Base-by-base conservation (phyloP, 2,113 vertebrate species). In the Anguilla japonica region DNA sequence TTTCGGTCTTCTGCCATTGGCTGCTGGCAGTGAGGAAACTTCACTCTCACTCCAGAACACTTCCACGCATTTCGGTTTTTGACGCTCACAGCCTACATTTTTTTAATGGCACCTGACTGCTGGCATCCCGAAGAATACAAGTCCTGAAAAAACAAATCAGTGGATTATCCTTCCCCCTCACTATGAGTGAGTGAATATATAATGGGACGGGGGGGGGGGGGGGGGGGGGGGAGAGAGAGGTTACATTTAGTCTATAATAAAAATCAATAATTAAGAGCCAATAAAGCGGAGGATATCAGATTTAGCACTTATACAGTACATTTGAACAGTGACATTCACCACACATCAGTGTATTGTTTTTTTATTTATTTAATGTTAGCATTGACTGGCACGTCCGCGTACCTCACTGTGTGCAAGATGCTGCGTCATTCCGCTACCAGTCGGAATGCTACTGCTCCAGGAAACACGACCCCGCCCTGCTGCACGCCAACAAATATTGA, bases 401-500 rank as follows among this genome's bases (percentile, higher is more conserved):
- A 71, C 87, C 82, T 80, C 8, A 18, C 40, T 82, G 67, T 79
- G 56, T 78, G 40, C 14, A 86, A 41, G 88, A 83, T 86, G 87
- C 90, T 87, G 88, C 71, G 89, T 14, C 80, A 84, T 50, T 87
- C 80, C 82, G 86, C 89, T 63, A 86, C 90, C 86, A 85, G 67
- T 53, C 88, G 89, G 86, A 86, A 90, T 89, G 88, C 88, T 11
- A 75, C 71, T 13, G 2, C 71, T 75, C 71, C 53, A 80, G 50
- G 87, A 91, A 85, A 29, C 9, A 9, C 13, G 13, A 53, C 50
- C 43, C 0, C 4, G 9, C 43, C 50, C 87, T 29, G 83, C 79
- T 89, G 60, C 88, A 86, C 82, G 86, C 67, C 85, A 89, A 83
- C 90, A 93, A 93, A 94, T 94, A 94, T 94, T 94, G 90, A 91